These are phyloP conservation scores for Anthopleura xanthogrammica DNA, from an alignment of 92 coral and sea anemone genomes.

Conservation along the genomic window DNA sequence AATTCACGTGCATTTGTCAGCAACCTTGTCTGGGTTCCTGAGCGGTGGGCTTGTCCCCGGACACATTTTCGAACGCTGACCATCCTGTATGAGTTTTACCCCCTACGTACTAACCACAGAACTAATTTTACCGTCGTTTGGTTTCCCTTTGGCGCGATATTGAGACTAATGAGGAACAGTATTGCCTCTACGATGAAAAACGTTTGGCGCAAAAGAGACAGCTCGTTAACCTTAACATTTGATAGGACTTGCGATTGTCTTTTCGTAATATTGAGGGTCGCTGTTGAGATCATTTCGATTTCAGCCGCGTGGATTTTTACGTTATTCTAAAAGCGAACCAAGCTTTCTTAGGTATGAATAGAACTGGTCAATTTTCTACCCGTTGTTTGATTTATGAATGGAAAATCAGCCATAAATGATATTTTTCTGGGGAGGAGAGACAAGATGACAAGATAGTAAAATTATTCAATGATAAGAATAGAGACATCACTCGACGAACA, in stretches of 20 bases:
- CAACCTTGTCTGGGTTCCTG: not conserved
- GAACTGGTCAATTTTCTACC: not conserved
- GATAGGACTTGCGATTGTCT: not conserved
- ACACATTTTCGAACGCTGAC: not conserved
- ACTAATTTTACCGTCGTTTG: not conserved
- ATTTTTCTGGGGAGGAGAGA: not conserved
- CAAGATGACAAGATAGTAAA: not conserved
- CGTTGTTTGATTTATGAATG: not conserved
- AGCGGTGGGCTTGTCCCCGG: not conserved
- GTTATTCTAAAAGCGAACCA: not conserved
- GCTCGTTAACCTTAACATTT: not conserved
- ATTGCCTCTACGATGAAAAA: no score
- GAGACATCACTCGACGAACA: not conserved
- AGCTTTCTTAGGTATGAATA: not conserved
- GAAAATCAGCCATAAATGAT: not conserved
- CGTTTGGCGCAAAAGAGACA: no score
- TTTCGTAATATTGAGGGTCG: no score
- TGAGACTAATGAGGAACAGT: not conserved
- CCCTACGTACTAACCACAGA: not conserved
- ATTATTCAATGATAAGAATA: not conserved
- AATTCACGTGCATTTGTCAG: not conserved
- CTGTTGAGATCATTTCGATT: no score
- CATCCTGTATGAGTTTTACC: not conserved
- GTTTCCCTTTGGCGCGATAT: not conserved
- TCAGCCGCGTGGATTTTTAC: not conserved